phyloP scores from a whole-genome alignment of 2,888 invertebrate species.

The Pristionchus entomophagus region DNA sequence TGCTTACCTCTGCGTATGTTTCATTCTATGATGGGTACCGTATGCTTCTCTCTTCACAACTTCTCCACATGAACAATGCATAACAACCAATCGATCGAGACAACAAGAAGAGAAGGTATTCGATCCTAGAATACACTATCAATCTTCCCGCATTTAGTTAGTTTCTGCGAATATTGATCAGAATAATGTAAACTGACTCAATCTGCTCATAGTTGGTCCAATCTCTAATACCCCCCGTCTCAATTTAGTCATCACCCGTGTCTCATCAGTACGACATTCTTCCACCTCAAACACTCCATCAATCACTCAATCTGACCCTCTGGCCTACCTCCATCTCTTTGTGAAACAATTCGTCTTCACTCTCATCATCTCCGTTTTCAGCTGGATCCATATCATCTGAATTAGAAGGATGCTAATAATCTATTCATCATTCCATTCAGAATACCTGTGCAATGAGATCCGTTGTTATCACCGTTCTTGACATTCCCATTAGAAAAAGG shows the following conservation, averaged over 20 bases:
- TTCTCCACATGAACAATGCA: slow-evolving; percentile 32
- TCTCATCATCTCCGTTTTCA: not conserved
- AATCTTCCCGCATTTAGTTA: not conserved
- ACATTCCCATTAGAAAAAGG: not conserved
- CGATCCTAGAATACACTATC: not conserved
- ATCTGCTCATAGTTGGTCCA: slow-evolving; percentile 43
- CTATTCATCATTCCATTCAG: not conserved
- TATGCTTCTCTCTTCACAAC: slow-evolving; percentile 39
- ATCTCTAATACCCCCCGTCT: slow-evolving; percentile 41
- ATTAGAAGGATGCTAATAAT: no score
- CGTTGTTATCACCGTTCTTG: slow-evolving; percentile 7
- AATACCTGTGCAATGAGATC: not conserved
- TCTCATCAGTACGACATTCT: not conserved
- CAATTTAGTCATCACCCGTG: slow-evolving; percentile 14
- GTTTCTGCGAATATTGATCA: not conserved
- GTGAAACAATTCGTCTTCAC: slow-evolving; percentile 10
- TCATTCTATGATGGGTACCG: slow-evolving; percentile 26
- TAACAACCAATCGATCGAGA: slow-evolving; percentile 28
- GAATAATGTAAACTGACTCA: not conserved
- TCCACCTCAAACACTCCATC: not conserved
- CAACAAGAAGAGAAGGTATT: slow-evolving; percentile 10
- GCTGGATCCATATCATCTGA: not conserved
- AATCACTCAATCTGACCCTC: not conserved
- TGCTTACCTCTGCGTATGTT: not conserved
- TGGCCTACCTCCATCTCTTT: not conserved